Base-by-base conservation (phyloP, 2,797 vertebrate species). In the Arremon aurantiirostris region DNA sequence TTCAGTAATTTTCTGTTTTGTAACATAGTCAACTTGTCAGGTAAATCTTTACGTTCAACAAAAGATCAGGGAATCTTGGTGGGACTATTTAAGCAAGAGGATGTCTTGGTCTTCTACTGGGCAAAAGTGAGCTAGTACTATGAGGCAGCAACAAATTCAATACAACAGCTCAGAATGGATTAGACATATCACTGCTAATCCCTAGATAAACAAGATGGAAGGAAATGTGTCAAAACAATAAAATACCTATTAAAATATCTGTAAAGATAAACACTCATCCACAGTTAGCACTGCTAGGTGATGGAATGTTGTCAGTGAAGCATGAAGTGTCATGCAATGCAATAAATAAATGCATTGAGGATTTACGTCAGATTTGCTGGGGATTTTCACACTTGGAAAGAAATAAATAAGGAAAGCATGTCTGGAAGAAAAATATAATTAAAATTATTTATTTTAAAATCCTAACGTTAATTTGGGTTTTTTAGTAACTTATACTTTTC, bases 161-260 rank as follows among this genome's bases (percentile, higher is more conserved):
- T 85, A 68, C 81, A 86, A 91, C 70, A 87, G 70, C 83, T 92
- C 83, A 91, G 66, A 76, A 76, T 68, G 61, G 92, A 84, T 93
- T 92, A 93, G 93, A 86, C 15, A 30, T 50, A 60, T 90, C 69
- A 75, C 30, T 84, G 86, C 78, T 94, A 92, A 95, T 91, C 84
- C 86, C 84, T 91, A 86, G 75, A 79, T 91, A 94, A 92, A 86
- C 57, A 91, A 81, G 56, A 85, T 70, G 60, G 60, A 93, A 93
- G 65, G n/a, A 88, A 96, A 90, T 77, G 60, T 95, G 82, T 91
- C 82, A 90, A 88, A 94, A 93, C 65, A 93, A 91, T 84, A 86
- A 93, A 94, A 72, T 72, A 64, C 34, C 63, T 93, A 84, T 71
- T 92, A 82, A 86, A 96, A 82, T 63, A 37, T 60, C 66, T 94